Evolutionary conservation across 2,797 vertebrate species (phyloP), one percentile per base, ranked within the genome.

Genomic region (Argentina silus): DNA sequence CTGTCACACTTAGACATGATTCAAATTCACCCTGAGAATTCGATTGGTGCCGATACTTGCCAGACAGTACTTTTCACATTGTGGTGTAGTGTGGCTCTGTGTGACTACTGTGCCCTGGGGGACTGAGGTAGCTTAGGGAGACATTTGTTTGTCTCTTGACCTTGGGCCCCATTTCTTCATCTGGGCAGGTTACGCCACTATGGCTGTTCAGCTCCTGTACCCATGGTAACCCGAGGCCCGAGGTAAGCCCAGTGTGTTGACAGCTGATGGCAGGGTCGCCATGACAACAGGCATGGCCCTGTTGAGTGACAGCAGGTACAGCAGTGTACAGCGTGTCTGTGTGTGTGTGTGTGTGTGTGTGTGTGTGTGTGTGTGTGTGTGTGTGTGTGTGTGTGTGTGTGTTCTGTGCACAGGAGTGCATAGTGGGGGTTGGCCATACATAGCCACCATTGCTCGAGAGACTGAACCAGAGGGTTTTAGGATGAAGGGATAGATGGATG

Each of bases 251-350:
- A 69, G 55, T 9, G 50, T 56, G 67, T 70, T 74, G 66, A 70
- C 67, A 78, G 72, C 72, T 74, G 78, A 86, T 78, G 76, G 55
- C 59, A 43, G 14, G 10, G 60, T 78, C 65, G 73, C 78, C 75
- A 85, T 83, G 78, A 62, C 69, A 69, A 82, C 69, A 63, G 66
- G 66, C 70, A 78, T 76, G 70, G 70, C 78, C 70, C 45, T 44
- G 62, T 50, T 48, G 56, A 67, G 57, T 69, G 69, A 64, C 73
- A 68, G 69, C 61, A 51, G 45, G 62, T 60, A 44, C 69, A 45
- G 57, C 23, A 59, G 44, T 63, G 69, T 6, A 45, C 27, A 3
- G 15, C 23, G 12, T 36, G 4, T 62, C 12, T 27, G 17, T 5
- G 17, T 15, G 7, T 7, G 7, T 7, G 15, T 57, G 6, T 57